These are phyloP conservation scores for Falco punctatus DNA, from an alignment of 2,113 vertebrate genomes.

Conservation along the genomic window DNA sequence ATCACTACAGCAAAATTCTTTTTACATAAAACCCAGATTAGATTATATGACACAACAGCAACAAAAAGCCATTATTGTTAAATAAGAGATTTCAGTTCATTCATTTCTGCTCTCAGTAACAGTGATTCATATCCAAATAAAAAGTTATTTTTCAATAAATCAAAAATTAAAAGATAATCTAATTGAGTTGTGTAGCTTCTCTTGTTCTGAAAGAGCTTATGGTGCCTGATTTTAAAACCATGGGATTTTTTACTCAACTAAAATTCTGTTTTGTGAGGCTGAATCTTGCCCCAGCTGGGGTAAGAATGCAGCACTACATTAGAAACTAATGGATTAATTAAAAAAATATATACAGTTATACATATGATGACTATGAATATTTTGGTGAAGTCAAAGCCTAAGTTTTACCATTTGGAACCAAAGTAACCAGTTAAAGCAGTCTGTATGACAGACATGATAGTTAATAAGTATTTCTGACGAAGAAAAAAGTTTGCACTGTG, in stretches of 20 bases:
- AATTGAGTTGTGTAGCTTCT: neutral
- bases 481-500: neutral
- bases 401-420: neutral
- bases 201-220: neutral
- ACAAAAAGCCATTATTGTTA: neutral
- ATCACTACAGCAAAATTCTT: neutral
- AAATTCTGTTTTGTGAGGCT: neutral
- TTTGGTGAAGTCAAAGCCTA: neutral
- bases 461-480: neutral
- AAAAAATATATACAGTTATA: neutral
- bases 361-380: neutral
- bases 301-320: neutral
- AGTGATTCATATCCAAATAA: slow-evolving; percentile 1
- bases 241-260: fast-evolving
- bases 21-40: neutral
- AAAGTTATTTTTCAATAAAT: neutral
- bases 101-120: neutral
- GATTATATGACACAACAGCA: neutral
- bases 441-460: neutral
- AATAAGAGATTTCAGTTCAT: neutral
- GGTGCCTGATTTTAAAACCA: neutral
- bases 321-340: neutral
- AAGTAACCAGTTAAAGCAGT: neutral
- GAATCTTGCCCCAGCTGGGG: neutral
- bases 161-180: neutral